phyloP scores from a whole-genome alignment of 2,113 vertebrate species.

The Willisornis vidua region DNA sequence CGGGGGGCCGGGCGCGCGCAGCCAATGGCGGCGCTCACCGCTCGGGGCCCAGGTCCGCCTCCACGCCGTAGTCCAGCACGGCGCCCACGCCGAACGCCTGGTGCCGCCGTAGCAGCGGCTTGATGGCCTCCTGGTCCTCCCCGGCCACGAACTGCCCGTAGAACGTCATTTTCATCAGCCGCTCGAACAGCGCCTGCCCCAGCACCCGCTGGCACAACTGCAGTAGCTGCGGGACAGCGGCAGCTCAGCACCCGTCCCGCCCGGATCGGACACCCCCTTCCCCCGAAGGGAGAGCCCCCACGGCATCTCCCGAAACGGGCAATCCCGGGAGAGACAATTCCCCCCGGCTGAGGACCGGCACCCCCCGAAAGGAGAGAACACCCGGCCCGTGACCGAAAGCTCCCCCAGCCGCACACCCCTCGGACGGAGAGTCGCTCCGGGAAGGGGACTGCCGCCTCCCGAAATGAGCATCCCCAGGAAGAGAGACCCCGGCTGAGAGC shows the following conservation, averaged over 20 bases:
- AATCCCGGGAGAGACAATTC: neutral
- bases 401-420: neutral
- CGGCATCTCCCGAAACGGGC: neutral
- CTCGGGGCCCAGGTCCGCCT: slow-evolving; percentile 83
- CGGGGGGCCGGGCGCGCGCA: too few species aligned
- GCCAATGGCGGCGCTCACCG: neutral
- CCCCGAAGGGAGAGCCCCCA: neutral
- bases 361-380: too few species aligned
- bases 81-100: slow-evolving; percentile 85
- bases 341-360: neutral
- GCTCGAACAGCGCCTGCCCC: slow-evolving; percentile 81
- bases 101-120: slow-evolving; percentile 84
- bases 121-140: slow-evolving; percentile 87
- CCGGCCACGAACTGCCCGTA: slow-evolving; percentile 95
- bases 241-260: neutral
- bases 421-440: neutral
- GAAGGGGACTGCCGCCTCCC: neutral
- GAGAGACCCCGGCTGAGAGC: neutral
- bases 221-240: neutral
- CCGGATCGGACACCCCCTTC: neutral
- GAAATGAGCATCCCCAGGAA: neutral
- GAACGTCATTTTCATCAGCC: slow-evolving; percentile 92
- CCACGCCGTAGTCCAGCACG: slow-evolving; percentile 89
- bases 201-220: slow-evolving; percentile 70
- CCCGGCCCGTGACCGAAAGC: neutral